Percentiles rank a stretch among this genome's conserved stretches.
These are phyloP conservation scores for Drosophila tropicalis DNA, from an alignment of 1,140 invertebrate species.

Conservation along the genomic window DNA sequence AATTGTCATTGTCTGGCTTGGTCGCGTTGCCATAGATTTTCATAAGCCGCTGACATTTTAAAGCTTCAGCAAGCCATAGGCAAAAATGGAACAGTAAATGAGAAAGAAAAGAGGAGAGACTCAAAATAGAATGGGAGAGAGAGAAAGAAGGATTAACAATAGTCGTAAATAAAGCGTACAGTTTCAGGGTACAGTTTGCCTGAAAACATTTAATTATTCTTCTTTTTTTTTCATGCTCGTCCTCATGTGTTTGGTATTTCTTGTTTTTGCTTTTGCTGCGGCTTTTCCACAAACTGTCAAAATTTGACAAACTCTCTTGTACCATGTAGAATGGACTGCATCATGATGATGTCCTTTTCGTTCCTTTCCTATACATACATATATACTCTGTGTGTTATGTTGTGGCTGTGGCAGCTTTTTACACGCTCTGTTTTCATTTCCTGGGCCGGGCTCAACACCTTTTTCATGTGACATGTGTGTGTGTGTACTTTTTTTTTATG, in stretches of 20 bases:
- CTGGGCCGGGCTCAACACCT: constrained; percentile 30
- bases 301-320: constrained; percentile 47
- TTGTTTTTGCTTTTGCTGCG: constrained; percentile 14
- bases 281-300: constrained; percentile 46
- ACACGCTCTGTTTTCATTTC: constrained; percentile 27
- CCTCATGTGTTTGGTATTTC: neutral
- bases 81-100: neutral
- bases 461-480: constrained; percentile 2
- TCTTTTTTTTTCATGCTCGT: neutral
- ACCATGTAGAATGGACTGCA: constrained; percentile 35
- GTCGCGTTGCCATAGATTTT: constrained; percentile 21
- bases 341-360: constrained; percentile 19
- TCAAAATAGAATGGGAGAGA: neutral
- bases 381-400: neutral
- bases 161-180: constrained; percentile 42
- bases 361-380: neutral
- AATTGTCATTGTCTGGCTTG: constrained; percentile 13
- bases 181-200: constrained; percentile 35
- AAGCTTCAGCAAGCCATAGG: neutral
- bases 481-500: neutral
- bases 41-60: constrained; percentile 9
- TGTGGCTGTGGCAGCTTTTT: constrained; percentile 16
- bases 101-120: neutral
- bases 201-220: constrained; percentile 22
- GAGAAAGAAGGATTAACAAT: constrained; percentile 1